Evolutionary conservation across 2,888 invertebrate genomes (phyloP).

Genomic region (Nomada goodeniana): DNA sequence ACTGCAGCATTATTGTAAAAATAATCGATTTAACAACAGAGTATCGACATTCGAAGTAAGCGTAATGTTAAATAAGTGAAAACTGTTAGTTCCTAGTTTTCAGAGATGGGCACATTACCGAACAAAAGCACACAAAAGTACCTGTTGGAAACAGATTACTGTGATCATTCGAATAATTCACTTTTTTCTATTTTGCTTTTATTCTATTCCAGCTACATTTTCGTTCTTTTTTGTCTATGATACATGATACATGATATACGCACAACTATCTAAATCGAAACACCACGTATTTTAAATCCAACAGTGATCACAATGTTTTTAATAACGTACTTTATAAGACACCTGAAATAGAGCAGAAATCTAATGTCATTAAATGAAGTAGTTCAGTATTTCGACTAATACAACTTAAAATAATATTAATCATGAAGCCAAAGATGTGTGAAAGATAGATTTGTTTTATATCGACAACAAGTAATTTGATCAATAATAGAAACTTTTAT

Average conservation of each 20-base stretch:
- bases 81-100: constrained; percentile 77
- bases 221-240: not conserved
- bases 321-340: constrained; percentile 29
- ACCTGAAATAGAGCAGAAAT: constrained; percentile 18
- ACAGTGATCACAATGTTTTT: constrained; percentile 27
- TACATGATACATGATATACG: constrained; percentile 28
- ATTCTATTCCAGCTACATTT: not conserved
- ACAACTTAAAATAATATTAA: constrained; percentile 27
- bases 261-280: constrained; percentile 48
- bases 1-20: constrained; percentile 64
- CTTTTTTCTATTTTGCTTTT: constrained; percentile 12
- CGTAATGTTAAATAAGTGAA: constrained; percentile 67
- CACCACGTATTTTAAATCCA: constrained; percentile 22
- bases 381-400: constrained; percentile 19
- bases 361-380: constrained; percentile 12
- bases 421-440: constrained; percentile 39
- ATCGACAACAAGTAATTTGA: constrained; percentile 36
- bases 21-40: constrained; percentile 46
- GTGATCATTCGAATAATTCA: constrained; percentile 61
- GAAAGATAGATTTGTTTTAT: constrained; percentile 52
- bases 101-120: constrained; percentile 75
- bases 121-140: constrained; percentile 76
- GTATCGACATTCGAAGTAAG: constrained; percentile 55
- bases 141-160: constrained; percentile 72
- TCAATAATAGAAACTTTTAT: constrained; percentile 45